Evolutionary conservation across 64 coral and sea anemone species (phyloP), one percentile per base, ranked within the genome.

Genomic region (Catalaphyllia jardinei): DNA sequence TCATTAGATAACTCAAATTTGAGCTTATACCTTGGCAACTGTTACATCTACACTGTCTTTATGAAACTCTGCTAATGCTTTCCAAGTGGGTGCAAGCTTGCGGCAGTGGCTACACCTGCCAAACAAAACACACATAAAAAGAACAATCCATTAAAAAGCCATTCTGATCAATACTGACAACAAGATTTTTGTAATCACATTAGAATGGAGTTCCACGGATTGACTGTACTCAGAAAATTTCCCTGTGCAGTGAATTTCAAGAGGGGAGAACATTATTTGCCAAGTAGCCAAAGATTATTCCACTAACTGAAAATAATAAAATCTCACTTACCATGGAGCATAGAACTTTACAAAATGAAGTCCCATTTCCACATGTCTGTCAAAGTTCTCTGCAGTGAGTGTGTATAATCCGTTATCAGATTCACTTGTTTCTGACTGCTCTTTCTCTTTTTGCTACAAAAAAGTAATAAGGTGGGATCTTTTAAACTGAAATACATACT

Each of bases 271-370:
- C 1, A 57, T 9, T 57, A 57, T 57, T 57, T 57, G 54, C 10
- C 15, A 12, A 9, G 12, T 57, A 46, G 42, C 9, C 10, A 57
- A 57, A 57, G 15, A 57, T 13, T 57, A 57, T 13, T 57, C 12
- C 10, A 22, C 63, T 1, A 1, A 20, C 8, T 67, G 16, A 67
- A 67, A 67, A 67, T 62, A 11, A 67, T 67, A 3, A 35, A 22
- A 1, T 67, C 25, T 25, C 65, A 50, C 86, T 63, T 81, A 96
- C 95, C 95, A 96, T 71, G 95, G 95, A 3, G 95, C 95, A 93
- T 96, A 96, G 74, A 96, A 96, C 55, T 96, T 93, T 49, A 96
- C 83, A 93, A 96, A 96, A 73, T 91, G 87, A 31, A 93, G 71
- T 77, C 95, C 95, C 55, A 91, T 61, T 76, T 90, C 95, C 55